Conservation (phyloP, 2,888 invertebrate species). For the Ochropleura plecta region DNA sequence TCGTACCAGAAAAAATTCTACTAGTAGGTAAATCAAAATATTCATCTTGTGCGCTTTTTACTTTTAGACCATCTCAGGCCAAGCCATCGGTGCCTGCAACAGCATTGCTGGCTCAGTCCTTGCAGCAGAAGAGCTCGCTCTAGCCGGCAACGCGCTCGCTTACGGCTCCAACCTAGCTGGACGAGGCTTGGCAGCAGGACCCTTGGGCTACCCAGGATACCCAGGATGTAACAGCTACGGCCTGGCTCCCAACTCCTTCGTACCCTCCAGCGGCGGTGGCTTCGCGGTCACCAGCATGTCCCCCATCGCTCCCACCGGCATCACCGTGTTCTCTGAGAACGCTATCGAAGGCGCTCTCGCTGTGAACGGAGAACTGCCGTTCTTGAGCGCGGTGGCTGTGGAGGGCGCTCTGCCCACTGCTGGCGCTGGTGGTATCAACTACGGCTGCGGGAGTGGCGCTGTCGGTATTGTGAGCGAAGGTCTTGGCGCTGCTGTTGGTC, state of each 20-base stretch:
- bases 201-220: constrained; percentile 24
- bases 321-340: constrained; percentile 75
- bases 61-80: constrained; percentile 51
- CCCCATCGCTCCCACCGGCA: constrained; percentile 70
- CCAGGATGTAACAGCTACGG: constrained; percentile 28
- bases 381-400: constrained; percentile 70
- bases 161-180: constrained; percentile 44
- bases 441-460: constrained; percentile 50
- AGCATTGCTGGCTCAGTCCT: constrained; percentile 18
- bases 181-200: constrained; percentile 12
- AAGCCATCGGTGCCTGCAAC: constrained; percentile 50
- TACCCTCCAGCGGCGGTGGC: constrained; percentile 60
- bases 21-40: not conserved
- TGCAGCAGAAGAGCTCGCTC: constrained; percentile 56
- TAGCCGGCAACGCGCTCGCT: constrained; percentile 38
- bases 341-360: constrained; percentile 69
- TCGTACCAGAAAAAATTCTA: too few relatives aligned
- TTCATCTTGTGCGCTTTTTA: not conserved
- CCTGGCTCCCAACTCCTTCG: constrained; percentile 25
- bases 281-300: constrained; percentile 69
- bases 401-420: constrained; percentile 70
- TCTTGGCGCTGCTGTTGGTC: constrained; percentile 31
- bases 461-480: constrained; percentile 59
- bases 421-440: constrained; percentile 69
- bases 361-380: constrained; percentile 72